Conservation (phyloP, 2,888 invertebrate species). For the Pandemis corylana region DNA sequence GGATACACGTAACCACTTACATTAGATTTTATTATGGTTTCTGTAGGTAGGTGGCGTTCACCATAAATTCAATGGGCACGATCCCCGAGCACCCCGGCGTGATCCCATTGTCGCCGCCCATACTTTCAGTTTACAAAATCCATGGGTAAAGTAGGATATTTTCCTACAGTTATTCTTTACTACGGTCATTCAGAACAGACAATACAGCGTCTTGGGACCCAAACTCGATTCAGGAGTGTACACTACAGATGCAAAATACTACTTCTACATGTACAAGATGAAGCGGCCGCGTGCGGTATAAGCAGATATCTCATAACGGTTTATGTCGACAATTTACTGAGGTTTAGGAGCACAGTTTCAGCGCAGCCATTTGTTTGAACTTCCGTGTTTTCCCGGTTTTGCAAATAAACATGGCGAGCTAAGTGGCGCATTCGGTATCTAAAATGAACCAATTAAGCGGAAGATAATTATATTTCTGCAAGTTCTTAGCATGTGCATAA, state of each 20-base stretch:
- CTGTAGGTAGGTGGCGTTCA: neutral
- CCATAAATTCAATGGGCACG: slow-evolving; percentile 20
- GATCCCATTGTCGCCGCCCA: slow-evolving; percentile 4
- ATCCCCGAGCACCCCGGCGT: slow-evolving; percentile 3
- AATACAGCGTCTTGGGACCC: slow-evolving; percentile 52
- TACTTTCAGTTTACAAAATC: slow-evolving; percentile 17
- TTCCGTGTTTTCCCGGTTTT: slow-evolving; percentile 55
- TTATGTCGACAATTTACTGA: slow-evolving; percentile 73
- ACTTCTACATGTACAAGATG: slow-evolving; percentile 52
- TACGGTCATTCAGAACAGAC: slow-evolving; percentile 54
- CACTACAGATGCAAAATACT: slow-evolving; percentile 63
- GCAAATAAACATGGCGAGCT: slow-evolving; percentile 57
- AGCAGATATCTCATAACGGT: slow-evolving; percentile 72
- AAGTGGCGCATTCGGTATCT: slow-evolving; percentile 50
- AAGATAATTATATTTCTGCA: neutral
- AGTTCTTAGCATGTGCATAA: neutral
- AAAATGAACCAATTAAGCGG: slow-evolving; percentile 17
- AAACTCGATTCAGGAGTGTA: slow-evolving; percentile 54
- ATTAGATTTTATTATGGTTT: slow-evolving; percentile 9
- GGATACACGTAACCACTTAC: slow-evolving; percentile 8
- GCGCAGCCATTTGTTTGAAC: slow-evolving; percentile 65
- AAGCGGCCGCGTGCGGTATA: slow-evolving; percentile 62
- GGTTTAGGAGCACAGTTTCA: slow-evolving; percentile 43
- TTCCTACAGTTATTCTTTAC: slow-evolving; percentile 30
- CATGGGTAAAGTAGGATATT: slow-evolving; percentile 30